phyloP scores from a whole-genome alignment of 2,113 vertebrate genomes.

The Tringa solitaria region DNA sequence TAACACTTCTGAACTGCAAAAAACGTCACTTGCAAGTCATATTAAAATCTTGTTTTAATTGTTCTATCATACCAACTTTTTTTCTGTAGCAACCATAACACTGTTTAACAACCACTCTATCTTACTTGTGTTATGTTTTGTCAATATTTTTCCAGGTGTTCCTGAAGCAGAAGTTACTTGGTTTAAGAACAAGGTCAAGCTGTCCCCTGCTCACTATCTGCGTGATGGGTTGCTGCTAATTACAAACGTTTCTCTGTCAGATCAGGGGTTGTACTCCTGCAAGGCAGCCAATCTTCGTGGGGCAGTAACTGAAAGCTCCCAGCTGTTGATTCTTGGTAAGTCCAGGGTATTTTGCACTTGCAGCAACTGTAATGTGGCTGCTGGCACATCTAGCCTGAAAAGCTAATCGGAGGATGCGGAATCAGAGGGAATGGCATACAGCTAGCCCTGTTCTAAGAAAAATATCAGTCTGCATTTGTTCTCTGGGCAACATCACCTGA shows the following conservation, averaged over 20 bases:
- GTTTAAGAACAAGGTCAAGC: slow-evolving; percentile 75
- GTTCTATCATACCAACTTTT: neutral
- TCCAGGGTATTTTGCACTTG: neutral
- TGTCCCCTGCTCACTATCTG: slow-evolving; percentile 30
- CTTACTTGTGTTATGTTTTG: neutral
- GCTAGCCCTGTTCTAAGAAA: neutral
- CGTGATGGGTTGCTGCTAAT: slow-evolving; percentile 71
- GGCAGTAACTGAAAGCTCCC: slow-evolving; percentile 74
- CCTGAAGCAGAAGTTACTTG: slow-evolving; percentile 80
- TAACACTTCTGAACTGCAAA: neutral
- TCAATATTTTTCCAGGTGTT: slow-evolving; percentile 72
- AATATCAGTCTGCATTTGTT: neutral
- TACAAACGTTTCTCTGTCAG: slow-evolving; percentile 64
- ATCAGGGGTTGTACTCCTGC: slow-evolving; percentile 79
- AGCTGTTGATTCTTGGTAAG: slow-evolving; percentile 76
- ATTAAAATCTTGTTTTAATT: neutral
- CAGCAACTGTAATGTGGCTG: neutral
- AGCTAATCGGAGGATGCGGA: neutral
- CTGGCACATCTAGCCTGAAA: neutral
- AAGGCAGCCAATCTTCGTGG: slow-evolving; percentile 75
- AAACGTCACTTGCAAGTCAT: neutral
- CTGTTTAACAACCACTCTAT: neutral
- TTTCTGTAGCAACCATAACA: neutral
- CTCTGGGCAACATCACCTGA: neutral
- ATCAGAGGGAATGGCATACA: neutral